Conservation (phyloP, 2,113 vertebrate species). For the Silurus meridionalis region DNA sequence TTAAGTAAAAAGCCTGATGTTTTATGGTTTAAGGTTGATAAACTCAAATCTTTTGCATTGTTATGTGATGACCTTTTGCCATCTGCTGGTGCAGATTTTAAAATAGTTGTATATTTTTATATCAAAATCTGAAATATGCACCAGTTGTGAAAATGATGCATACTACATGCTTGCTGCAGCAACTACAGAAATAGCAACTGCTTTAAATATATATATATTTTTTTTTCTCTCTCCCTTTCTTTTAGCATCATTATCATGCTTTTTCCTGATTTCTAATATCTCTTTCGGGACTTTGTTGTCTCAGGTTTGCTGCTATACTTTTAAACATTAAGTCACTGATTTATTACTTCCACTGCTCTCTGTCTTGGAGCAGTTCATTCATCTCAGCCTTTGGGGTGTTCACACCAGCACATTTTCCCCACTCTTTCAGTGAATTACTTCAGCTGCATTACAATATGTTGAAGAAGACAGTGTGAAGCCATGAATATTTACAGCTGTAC, state of each 20-base stretch:
- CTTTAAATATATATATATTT: background rate
- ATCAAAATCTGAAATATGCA: background rate
- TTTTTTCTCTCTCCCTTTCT: background rate
- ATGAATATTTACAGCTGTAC: background rate
- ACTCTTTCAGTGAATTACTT: background rate
- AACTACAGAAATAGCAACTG: background rate
- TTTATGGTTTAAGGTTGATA: background rate
- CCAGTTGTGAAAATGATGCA: background rate
- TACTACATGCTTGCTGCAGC: background rate
- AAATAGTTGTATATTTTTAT: background rate
- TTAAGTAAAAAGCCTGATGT: conserved; percentile 15
- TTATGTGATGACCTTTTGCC: background rate
- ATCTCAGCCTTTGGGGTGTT: background rate
- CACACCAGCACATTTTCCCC: conserved; percentile 1
- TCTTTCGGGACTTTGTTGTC: background rate
- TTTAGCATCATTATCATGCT: background rate
- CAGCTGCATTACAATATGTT: background rate
- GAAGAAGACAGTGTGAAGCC: background rate
- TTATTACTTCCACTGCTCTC: conserved; percentile 4
- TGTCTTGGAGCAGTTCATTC: background rate
- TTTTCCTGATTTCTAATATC: background rate
- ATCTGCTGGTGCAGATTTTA: background rate
- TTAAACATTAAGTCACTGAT: background rate
- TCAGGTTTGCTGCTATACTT: background rate
- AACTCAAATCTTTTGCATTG: background rate